Evolutionary conservation across 1,140 invertebrate genomes (phyloP), one percentile per base, ranked within the genome.

Genomic region (Portunus trituberculatus): DNA sequence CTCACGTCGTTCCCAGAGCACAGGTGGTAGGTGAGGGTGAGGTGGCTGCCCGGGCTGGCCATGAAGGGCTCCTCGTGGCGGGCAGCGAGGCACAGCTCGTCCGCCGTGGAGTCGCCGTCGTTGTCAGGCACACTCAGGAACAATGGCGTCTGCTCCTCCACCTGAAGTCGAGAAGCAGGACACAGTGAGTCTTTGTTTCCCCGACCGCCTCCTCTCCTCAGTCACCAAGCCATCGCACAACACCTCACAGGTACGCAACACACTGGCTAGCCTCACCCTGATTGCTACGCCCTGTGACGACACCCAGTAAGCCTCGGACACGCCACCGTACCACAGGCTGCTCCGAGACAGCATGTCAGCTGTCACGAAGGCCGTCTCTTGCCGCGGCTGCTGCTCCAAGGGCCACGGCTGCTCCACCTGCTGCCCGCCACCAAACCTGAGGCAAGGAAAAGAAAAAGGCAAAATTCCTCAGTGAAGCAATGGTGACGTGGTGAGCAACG

Each of bases 281-380:
- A 98, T 97, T 95, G 97, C 98, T 82, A 97, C 96, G 4, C 98
- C 98, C 90, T 97, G 97, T 25, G 98, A 98, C 92, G 97, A 98
- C 0, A 98, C 96, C 98, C 98, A 98, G 96, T 98, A 98, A 4
- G 98, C 98, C 96, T 98, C 98, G 0, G 98, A 97, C 0, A 98
- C 97, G 4, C 97, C 98, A 98, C 97, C 97, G 86, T 96, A 96
- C 25, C 95, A 95, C 32, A 93, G 29, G 31, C 92, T 88, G 12
- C 29, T 39, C 12, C 84, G 83, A 87, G 96, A 96, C 25, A 96
- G 90, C 96, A 96, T 96, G 91, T 97, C 97, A 4, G 96, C 97
- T 14, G 97, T 96, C 2, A 97, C 96, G 67, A 89, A 96, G 67
- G 96, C 67, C 0, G 94, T 93, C 90, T 96, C 96, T 0, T 4